Evolutionary conservation across 2,888 invertebrate species (phyloP), one percentile per base, ranked within the genome.

Genomic region (Amblyteles armatorius): DNA sequence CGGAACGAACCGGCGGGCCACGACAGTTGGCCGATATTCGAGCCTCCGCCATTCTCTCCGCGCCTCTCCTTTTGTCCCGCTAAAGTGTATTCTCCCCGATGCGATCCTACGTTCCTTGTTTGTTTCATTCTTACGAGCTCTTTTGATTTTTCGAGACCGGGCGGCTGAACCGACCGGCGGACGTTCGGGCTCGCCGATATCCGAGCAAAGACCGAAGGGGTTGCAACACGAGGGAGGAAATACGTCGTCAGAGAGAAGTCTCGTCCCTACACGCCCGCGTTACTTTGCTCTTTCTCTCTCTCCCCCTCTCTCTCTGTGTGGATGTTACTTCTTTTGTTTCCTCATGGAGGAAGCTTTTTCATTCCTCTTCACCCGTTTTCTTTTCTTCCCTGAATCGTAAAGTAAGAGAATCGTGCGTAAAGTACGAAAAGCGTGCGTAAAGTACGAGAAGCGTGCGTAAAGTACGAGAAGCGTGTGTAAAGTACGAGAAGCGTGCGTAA

Each of bases 21-120:
- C 90, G 92, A 92, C 92, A 93, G 93, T 93, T 93, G 93, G 92
- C 91, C 91, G 92, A 93, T 91, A 92, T 92, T 93, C 91, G 91
- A 92, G 91, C 89, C 89, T 52, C 60, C n/a, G 16, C 16, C 33
- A 33, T 26, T 33, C 29, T 29, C 60, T 4, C 60, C 26, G 13
- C 4, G 16, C 5, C 5, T 60, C 60, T 4, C 16, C 92, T 90
- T 92, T 92, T 92, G 91, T 92, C 89, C 84, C 87, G 86, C 88
- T 89, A 89, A 91, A 91, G 91, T 90, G 89, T 89, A 88, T 36
- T 50, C 44, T 57, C 33, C 26, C 11, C 48, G 13, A 55, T 36
- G 19, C 57, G 68, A 68, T 76, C 44, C 44, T 65, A 26, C 11
- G 50, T 67, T 86, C 83, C 48, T 71, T 82, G 44, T 40, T 65